Percentiles rank a stretch among this genome's conserved stretches.
Conservation (phyloP, 2,888 invertebrate species). For the Vesta saturnalis region DNA sequence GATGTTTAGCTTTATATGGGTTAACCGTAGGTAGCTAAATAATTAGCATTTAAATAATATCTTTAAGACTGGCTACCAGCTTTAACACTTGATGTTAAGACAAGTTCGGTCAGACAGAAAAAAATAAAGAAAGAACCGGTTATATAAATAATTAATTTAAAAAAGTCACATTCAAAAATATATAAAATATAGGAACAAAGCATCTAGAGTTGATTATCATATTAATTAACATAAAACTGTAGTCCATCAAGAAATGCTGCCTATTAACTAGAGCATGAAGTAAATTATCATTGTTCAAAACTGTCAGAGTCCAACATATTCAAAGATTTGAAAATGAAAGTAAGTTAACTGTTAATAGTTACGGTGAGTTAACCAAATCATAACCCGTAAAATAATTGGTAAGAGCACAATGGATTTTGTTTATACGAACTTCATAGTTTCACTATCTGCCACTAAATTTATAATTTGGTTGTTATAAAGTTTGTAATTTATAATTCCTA, state of each 20-base stretch:
- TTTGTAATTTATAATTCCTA: not conserved
- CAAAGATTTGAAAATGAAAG: constrained; percentile 15
- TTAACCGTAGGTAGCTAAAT: too few relatives aligned
- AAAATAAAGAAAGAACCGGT: too few relatives aligned
- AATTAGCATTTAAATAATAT: too few relatives aligned
- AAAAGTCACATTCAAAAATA: too few relatives aligned
- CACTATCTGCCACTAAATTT: not conserved
- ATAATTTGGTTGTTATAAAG: not conserved
- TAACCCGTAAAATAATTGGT: constrained; percentile 1
- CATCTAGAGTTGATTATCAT: not conserved
- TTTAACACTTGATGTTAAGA: too few relatives aligned
- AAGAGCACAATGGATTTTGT: constrained; percentile 1
- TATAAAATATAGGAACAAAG: too few relatives aligned
- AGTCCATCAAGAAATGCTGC: constrained; percentile 13
- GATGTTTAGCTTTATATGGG: too few relatives aligned
- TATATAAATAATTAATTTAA: too few relatives aligned
- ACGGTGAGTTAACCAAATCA: not conserved
- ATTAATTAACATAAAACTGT: constrained; percentile 15
- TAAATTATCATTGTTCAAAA: constrained; percentile 20
- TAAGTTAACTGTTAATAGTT: constrained; percentile 15
- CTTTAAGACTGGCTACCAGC: too few relatives aligned
- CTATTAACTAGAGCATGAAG: constrained; percentile 11
- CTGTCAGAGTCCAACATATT: constrained; percentile 16
- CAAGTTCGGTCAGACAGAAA: too few relatives aligned
- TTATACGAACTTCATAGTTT: not conserved